These are phyloP conservation scores for Melipona bicolor DNA, from an alignment of 2,888 invertebrate species.

Conservation along the genomic window DNA sequence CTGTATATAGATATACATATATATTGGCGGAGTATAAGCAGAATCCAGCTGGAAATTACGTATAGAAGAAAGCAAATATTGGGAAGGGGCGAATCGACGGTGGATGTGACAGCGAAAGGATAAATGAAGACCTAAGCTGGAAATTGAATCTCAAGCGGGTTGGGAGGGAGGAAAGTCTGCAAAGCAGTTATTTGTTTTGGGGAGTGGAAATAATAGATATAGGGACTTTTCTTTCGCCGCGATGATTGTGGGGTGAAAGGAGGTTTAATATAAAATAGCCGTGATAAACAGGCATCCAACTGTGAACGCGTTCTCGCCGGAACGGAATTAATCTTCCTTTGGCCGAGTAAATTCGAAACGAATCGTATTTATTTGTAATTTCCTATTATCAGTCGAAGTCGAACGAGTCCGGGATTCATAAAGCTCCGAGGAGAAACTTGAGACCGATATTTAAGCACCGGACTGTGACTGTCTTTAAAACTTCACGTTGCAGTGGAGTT, in stretches of 20 bases:
- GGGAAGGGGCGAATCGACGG: constrained; percentile 6
- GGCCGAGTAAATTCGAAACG: constrained; percentile 55
- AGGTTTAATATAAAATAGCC: constrained; percentile 67
- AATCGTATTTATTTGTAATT: constrained; percentile 65
- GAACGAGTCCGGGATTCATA: not conserved
- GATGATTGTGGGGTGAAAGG: constrained; percentile 11
- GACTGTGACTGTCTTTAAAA: no score
- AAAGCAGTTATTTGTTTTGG: constrained; percentile 44
- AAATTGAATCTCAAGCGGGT: constrained; percentile 40
- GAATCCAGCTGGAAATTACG: constrained; percentile 43
- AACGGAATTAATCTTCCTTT: constrained; percentile 39
- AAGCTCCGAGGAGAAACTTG: not conserved
- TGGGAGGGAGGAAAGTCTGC: constrained; percentile 2
- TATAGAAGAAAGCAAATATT: constrained; percentile 47
- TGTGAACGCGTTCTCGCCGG: constrained; percentile 51
- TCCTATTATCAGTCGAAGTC: constrained; percentile 50
- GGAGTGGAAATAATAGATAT: constrained; percentile 48
- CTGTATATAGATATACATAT: not conserved
- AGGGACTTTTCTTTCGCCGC: constrained; percentile 6
- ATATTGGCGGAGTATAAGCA: constrained; percentile 12
- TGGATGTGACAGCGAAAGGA: constrained; percentile 33
- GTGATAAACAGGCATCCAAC: constrained; percentile 41
- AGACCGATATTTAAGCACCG: not conserved
- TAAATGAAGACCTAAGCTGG: constrained; percentile 58
- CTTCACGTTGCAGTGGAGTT: not conserved